phyloP scores from a whole-genome alignment of 2,113 vertebrate species.

The Prinia subflava region DNA sequence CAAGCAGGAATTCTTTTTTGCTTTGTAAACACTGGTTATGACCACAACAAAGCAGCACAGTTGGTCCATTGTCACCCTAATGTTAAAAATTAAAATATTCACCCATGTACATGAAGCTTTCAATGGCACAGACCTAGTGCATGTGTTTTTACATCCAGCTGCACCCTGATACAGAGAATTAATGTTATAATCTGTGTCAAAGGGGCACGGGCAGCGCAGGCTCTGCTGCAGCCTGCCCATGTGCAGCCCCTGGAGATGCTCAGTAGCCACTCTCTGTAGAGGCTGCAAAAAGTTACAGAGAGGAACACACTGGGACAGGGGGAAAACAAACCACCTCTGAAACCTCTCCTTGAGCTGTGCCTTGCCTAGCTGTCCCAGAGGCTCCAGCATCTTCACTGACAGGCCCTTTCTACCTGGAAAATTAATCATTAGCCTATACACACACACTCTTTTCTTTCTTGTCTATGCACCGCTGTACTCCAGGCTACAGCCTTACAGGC shows the following conservation, averaged over 20 bases:
- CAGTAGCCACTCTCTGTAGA: background rate
- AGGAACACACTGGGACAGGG: background rate
- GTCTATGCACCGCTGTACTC: background rate
- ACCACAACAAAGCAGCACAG: background rate
- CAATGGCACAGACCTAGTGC: background rate
- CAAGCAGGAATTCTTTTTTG: background rate
- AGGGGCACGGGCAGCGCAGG: background rate
- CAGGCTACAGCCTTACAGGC: background rate
- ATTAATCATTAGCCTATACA: background rate
- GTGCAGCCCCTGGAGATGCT: background rate
- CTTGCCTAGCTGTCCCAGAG: background rate
- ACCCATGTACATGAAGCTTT: fast-evolving
- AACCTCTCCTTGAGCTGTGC: background rate
- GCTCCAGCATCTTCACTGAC: background rate
- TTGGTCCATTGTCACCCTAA: background rate
- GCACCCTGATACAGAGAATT: background rate
- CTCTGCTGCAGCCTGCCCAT: background rate
- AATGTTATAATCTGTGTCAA: background rate
- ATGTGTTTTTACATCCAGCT: background rate
- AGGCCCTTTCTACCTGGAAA: background rate
- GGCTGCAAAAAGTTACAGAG: background rate
- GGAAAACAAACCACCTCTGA: background rate
- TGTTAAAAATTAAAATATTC: background rate
- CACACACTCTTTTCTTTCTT: background rate
- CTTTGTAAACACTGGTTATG: background rate